Evolutionary conservation across 1,140 invertebrate species (phyloP), one percentile per base, ranked within the genome.

Genomic region (Homarus americanus): DNA sequence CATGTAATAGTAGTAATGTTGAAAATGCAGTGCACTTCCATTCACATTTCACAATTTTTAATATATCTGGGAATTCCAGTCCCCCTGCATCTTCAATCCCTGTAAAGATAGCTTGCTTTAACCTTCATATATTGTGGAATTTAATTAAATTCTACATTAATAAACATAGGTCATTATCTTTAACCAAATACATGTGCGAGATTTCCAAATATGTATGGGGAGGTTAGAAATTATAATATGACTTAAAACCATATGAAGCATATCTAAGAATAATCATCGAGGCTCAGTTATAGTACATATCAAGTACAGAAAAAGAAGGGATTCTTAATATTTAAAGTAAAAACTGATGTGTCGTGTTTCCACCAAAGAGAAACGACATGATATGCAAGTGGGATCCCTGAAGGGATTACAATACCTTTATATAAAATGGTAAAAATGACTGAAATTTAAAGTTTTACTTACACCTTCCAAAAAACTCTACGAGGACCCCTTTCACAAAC

Each of bases 1-100:
- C 88, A 78, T 32, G 49, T 32, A 83, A 32, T 28, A 90, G 34
- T 12, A 84, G 28, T 40, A 89, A 58, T n/a, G 66, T n/a, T 72
- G 38, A n/a, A 1, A 53, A 40, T 63, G 28, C 44, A 66, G 32
- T 41, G 69, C 82, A 84, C 28, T 72, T 84, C 82, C 66, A 72
- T 49, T 84, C 82, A 20, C 15, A 15, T 36, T 72, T 84, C 24
- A 84, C n/a, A 17, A 73, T 15, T 1, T n/a, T 36, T 1, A 72
- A 20, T 36, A 84, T 3, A 63, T 66, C 58, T 63, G 49, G 10
- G 20, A 82, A 82, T 58, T 82, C 49, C 32, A 63, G 24, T 20
- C 7, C 36, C 4, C 44, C n/a, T 36, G n/a, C 49, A 63, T 82
- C 79, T 24, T 82, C 79, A 53, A 82, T 5, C 79, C 79, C 79